Conservation (phyloP, 2,888 invertebrate species). For the Rhagonycha lutea region DNA sequence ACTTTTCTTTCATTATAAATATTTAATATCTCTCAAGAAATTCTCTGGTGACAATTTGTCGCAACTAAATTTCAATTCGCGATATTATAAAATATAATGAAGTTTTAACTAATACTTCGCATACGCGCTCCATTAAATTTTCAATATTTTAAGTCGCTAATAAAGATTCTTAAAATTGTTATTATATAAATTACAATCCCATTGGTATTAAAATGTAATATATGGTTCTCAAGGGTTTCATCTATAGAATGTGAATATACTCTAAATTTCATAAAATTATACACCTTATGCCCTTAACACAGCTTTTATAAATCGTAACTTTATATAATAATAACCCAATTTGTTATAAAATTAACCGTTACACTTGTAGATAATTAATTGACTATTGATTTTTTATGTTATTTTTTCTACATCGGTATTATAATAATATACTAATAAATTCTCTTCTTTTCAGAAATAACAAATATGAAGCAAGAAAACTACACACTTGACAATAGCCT, state of each 20-base stretch:
- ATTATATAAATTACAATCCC: not conserved
- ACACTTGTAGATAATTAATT: not conserved
- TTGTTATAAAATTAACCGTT: not conserved
- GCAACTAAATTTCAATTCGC: not conserved
- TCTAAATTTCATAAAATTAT: not conserved
- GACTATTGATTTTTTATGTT: too few species aligned
- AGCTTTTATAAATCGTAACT: not conserved
- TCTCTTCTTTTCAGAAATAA: conserved; percentile 6
- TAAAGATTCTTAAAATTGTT: not conserved
- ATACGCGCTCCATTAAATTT: not conserved
- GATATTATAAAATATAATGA: not conserved
- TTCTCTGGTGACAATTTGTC: not conserved
- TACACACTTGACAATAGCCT: not conserved
- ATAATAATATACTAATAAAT: not conserved
- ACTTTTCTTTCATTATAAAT: not conserved
- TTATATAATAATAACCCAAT: not conserved
- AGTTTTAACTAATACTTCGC: not conserved
- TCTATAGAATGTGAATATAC: not conserved
- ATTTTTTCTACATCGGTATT: too few species aligned
- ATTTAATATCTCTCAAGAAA: not conserved
- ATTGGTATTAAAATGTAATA: not conserved
- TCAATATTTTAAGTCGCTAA: not conserved
- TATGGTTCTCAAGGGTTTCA: not conserved
- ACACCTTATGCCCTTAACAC: not conserved
- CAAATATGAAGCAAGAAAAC: conserved; percentile 3